Percentiles rank a stretch among this genome's conserved stretches.
Conservation (phyloP, 2,113 vertebrate genomes). For the Pseudorasbora parva region DNA sequence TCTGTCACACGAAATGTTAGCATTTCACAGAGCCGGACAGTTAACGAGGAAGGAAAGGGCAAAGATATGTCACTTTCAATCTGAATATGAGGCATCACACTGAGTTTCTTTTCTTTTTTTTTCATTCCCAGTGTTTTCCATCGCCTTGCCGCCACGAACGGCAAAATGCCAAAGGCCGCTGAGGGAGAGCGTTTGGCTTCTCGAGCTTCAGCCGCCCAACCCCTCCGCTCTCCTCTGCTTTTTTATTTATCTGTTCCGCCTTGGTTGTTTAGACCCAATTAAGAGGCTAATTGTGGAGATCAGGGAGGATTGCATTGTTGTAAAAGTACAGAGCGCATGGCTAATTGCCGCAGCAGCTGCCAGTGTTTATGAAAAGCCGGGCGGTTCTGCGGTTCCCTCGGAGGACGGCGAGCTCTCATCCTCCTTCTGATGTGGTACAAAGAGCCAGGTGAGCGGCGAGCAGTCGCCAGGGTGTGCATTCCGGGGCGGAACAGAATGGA, state of each 20-base stretch:
- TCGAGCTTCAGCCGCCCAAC: constrained; percentile 51
- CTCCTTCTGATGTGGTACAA: constrained; percentile 53
- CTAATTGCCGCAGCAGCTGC: constrained; percentile 80
- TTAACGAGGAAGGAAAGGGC: constrained; percentile 69
- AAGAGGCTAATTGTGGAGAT: constrained; percentile 78
- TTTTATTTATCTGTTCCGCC: constrained; percentile 73
- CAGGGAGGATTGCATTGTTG: constrained; percentile 74
- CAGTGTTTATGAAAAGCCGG: constrained; percentile 76
- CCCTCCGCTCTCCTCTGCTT: constrained; percentile 58
- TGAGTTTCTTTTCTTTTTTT: background rate
- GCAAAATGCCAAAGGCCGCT: constrained; percentile 60
- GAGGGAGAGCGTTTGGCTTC: constrained; percentile 51
- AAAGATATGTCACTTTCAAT: constrained; percentile 68
- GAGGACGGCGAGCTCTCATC: constrained; percentile 51
- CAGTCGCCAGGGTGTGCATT: constrained; percentile 22
- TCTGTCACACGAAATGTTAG: constrained; percentile 71
- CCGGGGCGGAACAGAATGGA: constrained; percentile 56
- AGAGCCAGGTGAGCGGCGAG: constrained; percentile 67
- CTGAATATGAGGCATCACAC: constrained; percentile 68
- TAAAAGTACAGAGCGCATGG: constrained; percentile 76
- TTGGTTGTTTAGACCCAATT: constrained; percentile 80
- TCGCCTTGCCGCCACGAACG: constrained; percentile 19
- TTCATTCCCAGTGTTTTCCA: background rate
- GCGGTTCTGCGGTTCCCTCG: constrained; percentile 57
- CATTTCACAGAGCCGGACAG: constrained; percentile 68